Base-by-base conservation (phyloP, 2,888 invertebrate genomes). In the Euplexia lucipara region DNA sequence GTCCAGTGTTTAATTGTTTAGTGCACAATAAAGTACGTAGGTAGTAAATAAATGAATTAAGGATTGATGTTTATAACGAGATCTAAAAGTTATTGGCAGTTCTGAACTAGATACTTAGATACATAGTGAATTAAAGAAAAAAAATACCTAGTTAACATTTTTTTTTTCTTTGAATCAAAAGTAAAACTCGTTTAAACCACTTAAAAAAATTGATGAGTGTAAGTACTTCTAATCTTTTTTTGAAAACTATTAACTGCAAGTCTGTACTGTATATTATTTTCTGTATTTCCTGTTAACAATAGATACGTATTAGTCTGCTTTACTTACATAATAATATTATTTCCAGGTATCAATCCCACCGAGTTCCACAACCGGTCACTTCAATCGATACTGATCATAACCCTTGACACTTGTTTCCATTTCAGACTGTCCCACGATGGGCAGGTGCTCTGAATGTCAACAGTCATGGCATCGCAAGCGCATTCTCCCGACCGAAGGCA, bases 361-460 rank as follows among this genome's bases (percentile, higher is more conserved):
- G 30, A 30, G 22, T 10, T 54, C 6, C 3, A 26, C 26, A 37
- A 53, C 71, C 54, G 58, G 69, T 68, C 71, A 61, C 47, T 63
- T 61, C 52, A 26, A 41, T 39, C 58, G 65, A 26, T 66, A 60
- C n/a, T 44, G 63, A 58, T 61, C 70, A 48, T 63, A 69, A 73
- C 78, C 62, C 58, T 67, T 67, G 67, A 64, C 70, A 70, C 64
- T 59, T 58, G 78, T 52, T 45, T 59, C 48, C 61, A 56, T 67
- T 77, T 65, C 70, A 66, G 62, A 54, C 44, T 65, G 66, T 80
- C 76, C 48, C 70, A 71, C 72, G 70, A 75, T 80, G 74, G 77
- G 63, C 75, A 80, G 69, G 78, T 65, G 72, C 61, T 60, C 67
- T 79, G 79, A 83, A 83, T 83, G 83, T 70, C 83, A 83, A 81